These are phyloP conservation scores for Calephelis perditalis DNA, from an alignment of 2,888 invertebrate genomes.

Conservation along the genomic window DNA sequence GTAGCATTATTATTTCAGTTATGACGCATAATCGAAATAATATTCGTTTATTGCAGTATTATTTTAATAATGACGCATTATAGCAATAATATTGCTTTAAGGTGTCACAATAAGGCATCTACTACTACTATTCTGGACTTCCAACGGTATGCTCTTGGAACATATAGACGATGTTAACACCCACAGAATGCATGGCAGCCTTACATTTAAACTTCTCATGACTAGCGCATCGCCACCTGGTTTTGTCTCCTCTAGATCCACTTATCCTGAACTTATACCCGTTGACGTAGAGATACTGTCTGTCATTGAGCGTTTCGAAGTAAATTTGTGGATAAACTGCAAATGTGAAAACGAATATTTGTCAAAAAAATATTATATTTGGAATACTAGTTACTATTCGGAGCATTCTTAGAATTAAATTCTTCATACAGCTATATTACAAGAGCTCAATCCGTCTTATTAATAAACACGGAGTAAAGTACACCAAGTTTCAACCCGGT, in stretches of 20 bases:
- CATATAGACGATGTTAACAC: conserved; percentile 37
- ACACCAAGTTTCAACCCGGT: no score
- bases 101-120: neutral
- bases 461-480: no score
- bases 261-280: conserved; percentile 42
- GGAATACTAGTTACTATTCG: no score
- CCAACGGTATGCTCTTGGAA: conserved; percentile 35
- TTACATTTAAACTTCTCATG: conserved; percentile 41
- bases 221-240: conserved; percentile 45
- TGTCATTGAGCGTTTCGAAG: conserved; percentile 36
- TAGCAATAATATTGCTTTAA: no score
- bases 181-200: conserved; percentile 44
- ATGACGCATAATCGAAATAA: no score
- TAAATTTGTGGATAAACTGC: conserved; percentile 24
- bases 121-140: neutral
- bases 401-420: no score
- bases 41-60: no score
- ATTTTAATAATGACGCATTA: no score
- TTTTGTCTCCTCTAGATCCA: conserved; percentile 33
- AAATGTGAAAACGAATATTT: neutral
- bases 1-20: no score
- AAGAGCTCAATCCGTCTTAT: no score
- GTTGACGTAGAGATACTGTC: conserved; percentile 35
- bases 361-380: no score
- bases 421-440: no score